Evolutionary conservation across 2,888 invertebrate genomes (phyloP).

Genomic region (Tortrix viridana): DNA sequence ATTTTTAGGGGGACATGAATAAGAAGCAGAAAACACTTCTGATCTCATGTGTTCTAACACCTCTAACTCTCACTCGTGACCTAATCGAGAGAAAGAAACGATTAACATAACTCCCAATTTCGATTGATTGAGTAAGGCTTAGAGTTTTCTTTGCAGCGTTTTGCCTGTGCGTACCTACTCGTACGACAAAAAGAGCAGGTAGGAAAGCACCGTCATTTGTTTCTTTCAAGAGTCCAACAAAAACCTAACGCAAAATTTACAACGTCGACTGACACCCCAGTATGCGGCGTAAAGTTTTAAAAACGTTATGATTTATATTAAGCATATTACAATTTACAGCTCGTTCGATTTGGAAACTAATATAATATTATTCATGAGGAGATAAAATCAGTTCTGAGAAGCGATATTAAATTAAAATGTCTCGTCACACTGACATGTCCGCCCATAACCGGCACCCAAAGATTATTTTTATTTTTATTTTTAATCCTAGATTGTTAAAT

Average conservation of each 20-base stretch:
- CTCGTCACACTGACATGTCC: slow-evolving; percentile 50
- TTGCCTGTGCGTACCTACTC: not conserved
- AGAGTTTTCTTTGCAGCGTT: no score
- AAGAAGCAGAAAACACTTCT: no score
- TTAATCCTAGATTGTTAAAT: not conserved
- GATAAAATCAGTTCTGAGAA: slow-evolving; percentile 63
- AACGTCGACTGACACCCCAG: slow-evolving; percentile 12
- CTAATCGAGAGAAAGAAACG: no score
- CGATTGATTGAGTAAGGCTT: no score
- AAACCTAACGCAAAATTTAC: slow-evolving; percentile 32
- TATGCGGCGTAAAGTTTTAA: slow-evolving; percentile 18
- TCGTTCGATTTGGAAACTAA: slow-evolving; percentile 51
- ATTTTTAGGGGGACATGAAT: no score
- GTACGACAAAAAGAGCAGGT: slow-evolving; percentile 29
- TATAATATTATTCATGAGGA: slow-evolving; percentile 65
- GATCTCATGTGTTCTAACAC: no score
- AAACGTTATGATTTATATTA: slow-evolving; percentile 39
- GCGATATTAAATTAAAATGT: slow-evolving; percentile 48
- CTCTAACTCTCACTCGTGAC: no score
- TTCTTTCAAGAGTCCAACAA: slow-evolving; percentile 23
- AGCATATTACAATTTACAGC: slow-evolving; percentile 51
- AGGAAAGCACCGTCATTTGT: slow-evolving; percentile 19
- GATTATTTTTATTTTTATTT: slow-evolving; percentile 39
- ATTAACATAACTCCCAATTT: no score
- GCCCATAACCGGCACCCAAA: slow-evolving; percentile 48